Evolutionary conservation across 2,113 vertebrate species (phyloP).

Genomic region (Bubo scandiacus): DNA sequence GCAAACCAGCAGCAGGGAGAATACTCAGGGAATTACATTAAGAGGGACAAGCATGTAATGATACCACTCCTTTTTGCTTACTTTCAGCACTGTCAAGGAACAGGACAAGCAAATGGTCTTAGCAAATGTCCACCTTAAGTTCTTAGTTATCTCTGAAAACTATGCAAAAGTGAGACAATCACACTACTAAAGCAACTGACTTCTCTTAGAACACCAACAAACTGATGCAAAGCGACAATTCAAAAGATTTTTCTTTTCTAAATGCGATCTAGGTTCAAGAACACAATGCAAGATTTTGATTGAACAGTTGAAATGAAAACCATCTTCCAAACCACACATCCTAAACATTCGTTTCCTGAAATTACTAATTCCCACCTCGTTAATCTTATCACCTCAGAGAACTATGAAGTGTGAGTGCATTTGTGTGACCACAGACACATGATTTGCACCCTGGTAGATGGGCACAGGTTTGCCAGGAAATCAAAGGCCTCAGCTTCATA

Average conservation of each 20-base stretch:
- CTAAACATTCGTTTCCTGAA: background rate
- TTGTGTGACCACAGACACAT: fast-evolving
- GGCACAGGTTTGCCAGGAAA: background rate
- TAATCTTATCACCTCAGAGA: background rate
- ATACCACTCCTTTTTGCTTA: background rate
- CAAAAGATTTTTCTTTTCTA: background rate
- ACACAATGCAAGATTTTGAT: background rate
- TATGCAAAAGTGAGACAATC: background rate
- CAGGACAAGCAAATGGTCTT: background rate
- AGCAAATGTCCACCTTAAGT: background rate
- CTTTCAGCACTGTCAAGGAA: background rate
- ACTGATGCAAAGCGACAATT: background rate
- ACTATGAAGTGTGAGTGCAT: background rate
- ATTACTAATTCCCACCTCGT: background rate
- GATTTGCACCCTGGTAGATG: background rate
- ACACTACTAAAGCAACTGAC: background rate
- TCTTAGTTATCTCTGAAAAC: background rate
- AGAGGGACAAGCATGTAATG: background rate
- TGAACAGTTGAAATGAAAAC: background rate
- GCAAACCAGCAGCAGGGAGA: background rate
- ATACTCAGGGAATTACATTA: background rate
- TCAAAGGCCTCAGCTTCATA: background rate
- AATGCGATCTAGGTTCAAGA: background rate
- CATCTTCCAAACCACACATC: background rate
- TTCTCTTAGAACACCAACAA: background rate